These are phyloP conservation scores for Drosophila grimshawi DNA, from an alignment of 1,140 invertebrate genomes.

Conservation along the genomic window DNA sequence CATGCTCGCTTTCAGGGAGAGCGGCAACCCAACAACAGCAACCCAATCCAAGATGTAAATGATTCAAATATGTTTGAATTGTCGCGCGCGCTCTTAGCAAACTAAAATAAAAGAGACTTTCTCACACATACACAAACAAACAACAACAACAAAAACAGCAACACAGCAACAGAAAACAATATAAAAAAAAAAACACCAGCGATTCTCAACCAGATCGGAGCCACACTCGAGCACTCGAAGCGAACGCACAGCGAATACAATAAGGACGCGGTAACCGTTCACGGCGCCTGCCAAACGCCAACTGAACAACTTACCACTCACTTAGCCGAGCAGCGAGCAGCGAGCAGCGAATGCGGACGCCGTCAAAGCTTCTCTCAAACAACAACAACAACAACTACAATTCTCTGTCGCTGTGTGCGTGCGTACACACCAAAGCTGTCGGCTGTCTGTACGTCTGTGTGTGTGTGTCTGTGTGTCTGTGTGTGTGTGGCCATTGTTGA, in stretches of 20 bases:
- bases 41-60: not conserved
- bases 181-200: not conserved
- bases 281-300: conserved; percentile 76
- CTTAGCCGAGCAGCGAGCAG: conserved; percentile 56
- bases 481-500: conserved; percentile 53
- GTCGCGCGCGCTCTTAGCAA: conserved; percentile 22
- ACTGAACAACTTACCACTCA: conserved; percentile 81
- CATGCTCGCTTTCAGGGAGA: conserved; percentile 51
- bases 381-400: conserved; percentile 1
- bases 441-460: conserved; percentile 20
- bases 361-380: conserved; percentile 30
- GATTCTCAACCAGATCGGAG: conserved; percentile 15
- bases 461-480: not conserved
- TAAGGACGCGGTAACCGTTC: conserved; percentile 63
- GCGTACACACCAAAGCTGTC: not conserved
- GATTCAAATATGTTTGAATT: conserved; percentile 36
- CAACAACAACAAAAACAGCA: not conserved
- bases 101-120: conserved; percentile 6
- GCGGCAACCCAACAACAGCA: conserved; percentile 9
- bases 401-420: conserved; percentile 3
- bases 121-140: conserved; percentile 5
- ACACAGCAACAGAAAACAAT: conserved; percentile 6
- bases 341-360: conserved; percentile 11
- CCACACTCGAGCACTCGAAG: not conserved
- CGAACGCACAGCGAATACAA: conserved; percentile 17